These are phyloP conservation scores for Tapirus indicus DNA, from an alignment of 2,797 vertebrate species.

Conservation along the genomic window DNA sequence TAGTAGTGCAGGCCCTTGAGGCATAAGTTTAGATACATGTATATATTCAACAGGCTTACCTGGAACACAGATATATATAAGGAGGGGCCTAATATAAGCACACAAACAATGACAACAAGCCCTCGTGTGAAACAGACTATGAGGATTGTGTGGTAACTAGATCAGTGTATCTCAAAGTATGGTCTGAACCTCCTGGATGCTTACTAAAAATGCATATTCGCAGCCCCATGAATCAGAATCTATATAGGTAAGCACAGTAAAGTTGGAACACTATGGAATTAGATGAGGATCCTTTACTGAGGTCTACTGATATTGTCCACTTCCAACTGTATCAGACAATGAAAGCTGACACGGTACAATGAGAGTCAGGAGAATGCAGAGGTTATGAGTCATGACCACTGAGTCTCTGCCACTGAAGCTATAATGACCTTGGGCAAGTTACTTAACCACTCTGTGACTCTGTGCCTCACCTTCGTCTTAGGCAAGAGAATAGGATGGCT, in stretches of 20 bases:
- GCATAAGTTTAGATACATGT: neutral
- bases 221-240: neutral
- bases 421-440: neutral
- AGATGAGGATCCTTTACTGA: neutral
- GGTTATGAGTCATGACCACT: neutral
- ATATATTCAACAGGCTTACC: neutral
- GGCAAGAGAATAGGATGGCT: neutral
- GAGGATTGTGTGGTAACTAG: neutral
- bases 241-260: neutral
- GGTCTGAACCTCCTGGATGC: neutral
- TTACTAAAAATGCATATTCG: neutral
- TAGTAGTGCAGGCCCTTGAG: fast-evolving
- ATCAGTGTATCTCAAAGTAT: neutral
- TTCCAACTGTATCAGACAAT: neutral
- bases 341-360: neutral
- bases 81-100: neutral
- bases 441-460: neutral
- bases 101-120: neutral
- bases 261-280: neutral
- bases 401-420: neutral
- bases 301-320: neutral
- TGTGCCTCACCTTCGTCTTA: neutral
- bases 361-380: neutral
- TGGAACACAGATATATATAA: neutral
- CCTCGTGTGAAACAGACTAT: neutral